Evolutionary conservation across 2,797 vertebrate species (phyloP).

Genomic region (Neoniphon sammara): DNA sequence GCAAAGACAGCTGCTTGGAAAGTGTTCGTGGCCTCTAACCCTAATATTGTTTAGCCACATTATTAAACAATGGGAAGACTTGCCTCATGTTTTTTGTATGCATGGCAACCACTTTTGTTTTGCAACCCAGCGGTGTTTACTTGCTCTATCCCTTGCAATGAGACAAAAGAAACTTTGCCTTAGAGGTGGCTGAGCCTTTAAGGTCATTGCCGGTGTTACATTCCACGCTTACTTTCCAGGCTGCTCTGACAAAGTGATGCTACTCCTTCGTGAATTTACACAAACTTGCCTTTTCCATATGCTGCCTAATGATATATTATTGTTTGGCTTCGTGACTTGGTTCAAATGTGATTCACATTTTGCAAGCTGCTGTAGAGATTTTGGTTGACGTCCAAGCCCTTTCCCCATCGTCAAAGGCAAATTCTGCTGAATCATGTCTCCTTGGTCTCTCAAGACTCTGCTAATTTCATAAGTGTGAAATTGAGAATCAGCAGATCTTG

Average conservation of each 20-base stretch:
- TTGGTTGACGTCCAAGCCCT: constrained; percentile 53
- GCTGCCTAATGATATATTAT: constrained; percentile 20
- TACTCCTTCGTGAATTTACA: constrained; percentile 25
- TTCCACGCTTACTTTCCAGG: constrained; percentile 7
- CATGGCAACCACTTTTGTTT: constrained; percentile 25
- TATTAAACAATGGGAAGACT: constrained; percentile 30
- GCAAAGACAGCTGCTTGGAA: constrained; percentile 54
- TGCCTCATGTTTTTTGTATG: constrained; percentile 37
- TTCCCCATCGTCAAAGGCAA: constrained; percentile 40
- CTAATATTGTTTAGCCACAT: constrained; percentile 44
- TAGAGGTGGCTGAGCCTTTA: constrained; percentile 16
- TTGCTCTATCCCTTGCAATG: constrained; percentile 2
- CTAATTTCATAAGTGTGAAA: constrained; percentile 68
- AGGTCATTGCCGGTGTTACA: constrained; percentile 33
- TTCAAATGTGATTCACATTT: constrained; percentile 58
- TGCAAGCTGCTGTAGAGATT: constrained; percentile 53
- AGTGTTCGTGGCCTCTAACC: constrained; percentile 44
- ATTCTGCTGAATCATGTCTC: constrained; percentile 63
- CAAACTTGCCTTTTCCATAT: constrained; percentile 30
- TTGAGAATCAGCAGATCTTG: constrained; percentile 68
- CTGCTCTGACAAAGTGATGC: constrained; percentile 14
- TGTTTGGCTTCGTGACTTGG: constrained; percentile 32
- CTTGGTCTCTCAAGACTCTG: constrained; percentile 53
- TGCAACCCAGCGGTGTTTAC: constrained; percentile 15
- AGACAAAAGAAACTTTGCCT: constrained; percentile 14